Evolutionary conservation across 2,888 invertebrate genomes (phyloP), one percentile per base, ranked within the genome.

Genomic region (Scaptomyza caliginosa): DNA sequence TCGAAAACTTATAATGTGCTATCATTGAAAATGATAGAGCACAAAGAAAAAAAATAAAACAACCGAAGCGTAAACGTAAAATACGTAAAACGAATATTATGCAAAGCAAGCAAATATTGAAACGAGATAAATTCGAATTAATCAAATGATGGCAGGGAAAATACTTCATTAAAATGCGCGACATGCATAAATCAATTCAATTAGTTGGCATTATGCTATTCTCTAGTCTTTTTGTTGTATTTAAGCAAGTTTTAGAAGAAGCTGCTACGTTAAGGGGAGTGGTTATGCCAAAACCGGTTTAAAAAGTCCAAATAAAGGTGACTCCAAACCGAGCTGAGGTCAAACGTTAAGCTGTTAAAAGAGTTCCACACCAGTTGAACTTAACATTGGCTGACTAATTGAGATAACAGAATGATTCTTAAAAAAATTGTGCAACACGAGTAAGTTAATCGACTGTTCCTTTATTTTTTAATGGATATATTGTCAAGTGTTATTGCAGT

Each of bases 161-260:
- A 75, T 58, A 69, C 57, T 77, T 78, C 67, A 71, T 77, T 78
- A 69, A 78, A 77, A 79, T 67, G 76, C 69, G 76, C 79, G 76
- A 75, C 79, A 79, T 77, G 81, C 85, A 84, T 84, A 84, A 84
- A 84, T 84, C 85, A 84, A 83, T 72, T 83, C 85, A 84, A 84
- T 84, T 84, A 85, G 80, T 68, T 77, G 79, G 63, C 68, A 80
- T 82, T 80, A 79, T 80, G 52, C 34, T 54, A 39, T 50, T 36
- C 52, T 69, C 46, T 56, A 56, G 51, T 54, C 50, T 26, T 17
- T 13, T 55, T 39, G 34, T 19, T 28, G 24, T 50, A 11, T 28
- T 16, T 10, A 16, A 10, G 5, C 5, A 6, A 43, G 13, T 16
- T 26, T 13, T 40, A 6, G 7, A 6, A 1, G 40, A 17, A 23